Evolutionary conservation across 2,888 invertebrate genomes (phyloP), one percentile per base, ranked within the genome.

Genomic region (Holacanthella duospinosa): DNA sequence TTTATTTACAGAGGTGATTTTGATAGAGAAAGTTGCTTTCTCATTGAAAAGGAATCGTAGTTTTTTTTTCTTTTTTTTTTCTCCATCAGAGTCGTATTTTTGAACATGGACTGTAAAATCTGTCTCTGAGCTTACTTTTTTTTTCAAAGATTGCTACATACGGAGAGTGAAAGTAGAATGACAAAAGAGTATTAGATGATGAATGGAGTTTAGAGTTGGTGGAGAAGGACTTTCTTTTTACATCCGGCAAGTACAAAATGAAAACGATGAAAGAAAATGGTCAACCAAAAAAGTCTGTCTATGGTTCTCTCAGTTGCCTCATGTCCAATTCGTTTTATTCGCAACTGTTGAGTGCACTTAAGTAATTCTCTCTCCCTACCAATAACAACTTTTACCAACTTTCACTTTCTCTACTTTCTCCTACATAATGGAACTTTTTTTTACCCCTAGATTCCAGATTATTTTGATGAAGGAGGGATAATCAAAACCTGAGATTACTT

Each of bases 281-380:
- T n/a, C n/a, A n/a, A n/a, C n/a, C n/a, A n/a, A n/a, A n/a, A n/a
- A n/a, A n/a, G n/a, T n/a, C n/a, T n/a, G n/a, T n/a, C n/a, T n/a
- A n/a, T 21, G 4, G 48, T 21, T 48, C 16, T n/a, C 16, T 21
- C 21, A 4, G 19, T 48, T 21, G 19, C 48, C 48, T 48, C 36
- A 36, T 36, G 36, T 36, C 36, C 19, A 16, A 9, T 29, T 27
- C 36, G n/a, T 29, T 57, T 57, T 29, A 57, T 57, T 21, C 29
- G 28, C 57, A 57, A 28, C 57, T 57, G 57, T 57, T 57, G 57
- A 57, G 57, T 57, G 57, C 57, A 57, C 57, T 57, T 57, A 9
- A 48, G 48, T 48, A 48, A 48, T 48, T 57, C 29, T 29, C 29
- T 57, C n/a, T 21, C 29, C 21, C n/a, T 55, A 16, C 27, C n/a